Conservation (phyloP, 2,113 vertebrate genomes). For the Lasiurus cinereus region DNA sequence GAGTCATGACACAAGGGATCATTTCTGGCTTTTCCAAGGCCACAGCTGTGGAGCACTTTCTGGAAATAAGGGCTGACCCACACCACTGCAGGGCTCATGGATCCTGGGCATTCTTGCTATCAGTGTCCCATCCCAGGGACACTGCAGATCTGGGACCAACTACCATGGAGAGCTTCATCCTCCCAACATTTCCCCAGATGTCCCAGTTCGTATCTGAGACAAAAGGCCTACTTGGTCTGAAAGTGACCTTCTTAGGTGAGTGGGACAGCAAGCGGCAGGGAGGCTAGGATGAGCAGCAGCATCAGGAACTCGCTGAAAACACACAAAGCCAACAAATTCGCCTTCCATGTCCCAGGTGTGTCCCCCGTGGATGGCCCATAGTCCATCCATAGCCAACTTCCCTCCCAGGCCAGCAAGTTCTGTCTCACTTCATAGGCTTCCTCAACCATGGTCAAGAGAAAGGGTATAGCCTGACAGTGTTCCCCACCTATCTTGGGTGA, state of each 20-base stretch:
- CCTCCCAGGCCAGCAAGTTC: neutral
- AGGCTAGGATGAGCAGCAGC: neutral
- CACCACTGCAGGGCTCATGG: neutral
- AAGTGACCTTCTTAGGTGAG: neutral
- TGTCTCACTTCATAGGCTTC: neutral
- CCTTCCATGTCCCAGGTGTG: neutral
- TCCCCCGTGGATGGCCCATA: rapidly evolving
- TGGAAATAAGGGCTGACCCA: neutral
- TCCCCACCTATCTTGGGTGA: rapidly evolving
- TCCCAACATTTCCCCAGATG: neutral
- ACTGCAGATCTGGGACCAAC: neutral
- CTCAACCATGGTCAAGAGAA: neutral
- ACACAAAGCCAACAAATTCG: neutral
- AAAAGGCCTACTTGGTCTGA: rapidly evolving
- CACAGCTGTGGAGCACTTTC: neutral
- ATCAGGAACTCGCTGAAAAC: neutral
- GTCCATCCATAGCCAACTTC: rapidly evolving
- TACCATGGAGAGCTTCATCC: rapidly evolving
- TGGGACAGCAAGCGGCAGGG: too few relatives aligned
- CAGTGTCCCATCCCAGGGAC: neutral
- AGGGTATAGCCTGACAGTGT: too few relatives aligned
- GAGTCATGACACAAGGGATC: too few relatives aligned
- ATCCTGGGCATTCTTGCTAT: neutral
- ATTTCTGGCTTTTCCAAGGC: too few relatives aligned
- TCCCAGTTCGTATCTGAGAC: neutral